phyloP scores from a whole-genome alignment of 2,888 invertebrate genomes.

The Tetanocera ferruginea region DNA sequence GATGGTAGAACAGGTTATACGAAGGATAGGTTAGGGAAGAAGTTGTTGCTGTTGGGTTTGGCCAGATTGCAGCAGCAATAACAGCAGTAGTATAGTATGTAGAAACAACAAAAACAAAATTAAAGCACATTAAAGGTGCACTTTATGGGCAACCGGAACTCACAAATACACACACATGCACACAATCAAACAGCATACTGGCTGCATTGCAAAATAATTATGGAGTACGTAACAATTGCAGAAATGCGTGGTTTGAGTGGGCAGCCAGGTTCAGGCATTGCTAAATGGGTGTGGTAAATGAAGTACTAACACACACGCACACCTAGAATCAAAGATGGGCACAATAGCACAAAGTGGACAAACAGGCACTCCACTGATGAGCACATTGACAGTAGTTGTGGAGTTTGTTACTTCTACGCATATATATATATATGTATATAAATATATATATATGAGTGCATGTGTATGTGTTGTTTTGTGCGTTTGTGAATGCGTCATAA shows the following conservation, averaged over 20 bases:
- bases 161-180: not conserved
- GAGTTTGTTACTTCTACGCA: not conserved
- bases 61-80: not conserved
- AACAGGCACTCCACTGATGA: constrained; percentile 12
- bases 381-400: constrained; percentile 15
- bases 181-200: not conserved
- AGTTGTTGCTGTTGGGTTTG: not conserved
- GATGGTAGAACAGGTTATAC: not conserved
- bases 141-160: constrained; percentile 11
- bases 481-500: not conserved
- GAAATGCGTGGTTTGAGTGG: constrained; percentile 5
- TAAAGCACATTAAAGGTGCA: constrained; percentile 34
- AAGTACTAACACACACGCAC: not conserved
- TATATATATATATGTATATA: too few species aligned
- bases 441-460: not conserved
- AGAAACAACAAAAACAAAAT: constrained; percentile 28
- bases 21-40: not conserved
- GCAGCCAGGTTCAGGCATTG: not conserved
- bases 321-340: not conserved
- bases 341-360: constrained; percentile 26
- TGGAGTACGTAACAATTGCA: constrained; percentile 19
- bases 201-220: constrained; percentile 31
- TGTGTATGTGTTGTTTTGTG: not conserved
- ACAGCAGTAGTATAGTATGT: not conserved
- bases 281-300: not conserved